Evolutionary conservation across 2,113 vertebrate genomes (phyloP).

Genomic region (Myiopsitta monachus): DNA sequence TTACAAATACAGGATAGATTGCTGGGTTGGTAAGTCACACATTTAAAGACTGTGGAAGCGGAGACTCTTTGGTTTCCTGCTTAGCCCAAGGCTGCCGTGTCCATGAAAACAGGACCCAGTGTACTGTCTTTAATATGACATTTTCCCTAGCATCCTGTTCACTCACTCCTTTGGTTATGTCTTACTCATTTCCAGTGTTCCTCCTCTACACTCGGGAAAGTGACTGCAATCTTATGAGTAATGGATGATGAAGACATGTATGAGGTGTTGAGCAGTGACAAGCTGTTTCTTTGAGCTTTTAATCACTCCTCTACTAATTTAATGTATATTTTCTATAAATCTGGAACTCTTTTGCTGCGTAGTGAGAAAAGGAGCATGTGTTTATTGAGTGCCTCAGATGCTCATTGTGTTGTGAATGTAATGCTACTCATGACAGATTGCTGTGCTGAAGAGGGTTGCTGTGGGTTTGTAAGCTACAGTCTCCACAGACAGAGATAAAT

Average conservation of each 20-base stretch:
- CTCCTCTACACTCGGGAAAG: background rate
- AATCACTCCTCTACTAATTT: background rate
- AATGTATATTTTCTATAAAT: background rate
- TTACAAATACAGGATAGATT: background rate
- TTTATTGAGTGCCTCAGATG: background rate
- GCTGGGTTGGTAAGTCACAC: background rate
- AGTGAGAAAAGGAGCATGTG: background rate
- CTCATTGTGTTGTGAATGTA: background rate
- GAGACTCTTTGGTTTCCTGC: background rate
- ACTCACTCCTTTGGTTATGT: background rate
- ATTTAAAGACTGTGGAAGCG: background rate
- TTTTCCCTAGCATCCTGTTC: background rate
- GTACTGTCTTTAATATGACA: background rate
- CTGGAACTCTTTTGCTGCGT: background rate
- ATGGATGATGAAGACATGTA: background rate
- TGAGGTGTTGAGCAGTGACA: background rate
- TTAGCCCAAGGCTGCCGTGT: background rate
- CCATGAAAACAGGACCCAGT: background rate
- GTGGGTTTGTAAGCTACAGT: background rate
- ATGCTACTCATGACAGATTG: background rate
- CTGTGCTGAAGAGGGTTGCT: background rate
- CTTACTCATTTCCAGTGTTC: background rate
- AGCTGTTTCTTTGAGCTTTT: background rate
- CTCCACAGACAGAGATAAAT: background rate
- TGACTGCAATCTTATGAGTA: background rate